These are phyloP conservation scores for Oxyteleia sp. DNA, from an alignment of 2,888 invertebrate species.

Conservation along the genomic window DNA sequence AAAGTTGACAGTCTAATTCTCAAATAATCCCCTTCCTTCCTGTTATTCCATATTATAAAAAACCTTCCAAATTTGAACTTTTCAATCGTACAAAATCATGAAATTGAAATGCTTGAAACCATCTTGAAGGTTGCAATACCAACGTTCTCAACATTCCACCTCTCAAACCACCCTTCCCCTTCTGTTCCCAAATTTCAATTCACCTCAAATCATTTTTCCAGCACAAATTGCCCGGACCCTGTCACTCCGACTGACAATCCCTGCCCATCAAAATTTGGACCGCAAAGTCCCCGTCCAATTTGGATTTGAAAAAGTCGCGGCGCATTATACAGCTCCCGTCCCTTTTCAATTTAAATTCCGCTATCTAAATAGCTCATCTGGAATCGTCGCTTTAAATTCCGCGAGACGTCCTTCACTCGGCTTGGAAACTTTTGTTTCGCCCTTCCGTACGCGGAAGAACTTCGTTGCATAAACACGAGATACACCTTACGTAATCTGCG, in stretches of 20 bases:
- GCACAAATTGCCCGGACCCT: not conserved
- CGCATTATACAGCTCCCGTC: not conserved
- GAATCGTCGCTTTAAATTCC: conserved; percentile 28
- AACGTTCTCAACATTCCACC: too few relatives aligned
- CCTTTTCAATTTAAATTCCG: conserved; percentile 35
- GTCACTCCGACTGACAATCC: conserved; percentile 10
- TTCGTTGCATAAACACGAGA: too few relatives aligned
- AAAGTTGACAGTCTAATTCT: too few relatives aligned
- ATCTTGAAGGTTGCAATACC: too few relatives aligned
- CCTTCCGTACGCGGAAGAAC: too few relatives aligned
- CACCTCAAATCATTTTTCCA: not conserved
- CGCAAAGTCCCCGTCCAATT: conserved; percentile 24
- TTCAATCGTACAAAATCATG: too few relatives aligned
- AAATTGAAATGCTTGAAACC: too few relatives aligned
- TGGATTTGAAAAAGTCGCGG: conserved; percentile 28
- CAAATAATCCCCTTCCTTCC: too few relatives aligned
- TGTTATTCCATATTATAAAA: too few relatives aligned
- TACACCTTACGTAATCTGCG: too few relatives aligned
- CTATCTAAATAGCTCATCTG: conserved; percentile 46
- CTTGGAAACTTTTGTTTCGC: conserved; percentile 29
- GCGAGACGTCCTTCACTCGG: conserved; percentile 10
- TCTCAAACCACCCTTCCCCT: not conserved
- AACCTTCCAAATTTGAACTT: too few relatives aligned
- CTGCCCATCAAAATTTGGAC: conserved; percentile 13
- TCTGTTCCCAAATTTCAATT: conserved; percentile 5